These are phyloP conservation scores for Philotrypesis tridentata DNA, from an alignment of 1,140 invertebrate species.

Conservation along the genomic window DNA sequence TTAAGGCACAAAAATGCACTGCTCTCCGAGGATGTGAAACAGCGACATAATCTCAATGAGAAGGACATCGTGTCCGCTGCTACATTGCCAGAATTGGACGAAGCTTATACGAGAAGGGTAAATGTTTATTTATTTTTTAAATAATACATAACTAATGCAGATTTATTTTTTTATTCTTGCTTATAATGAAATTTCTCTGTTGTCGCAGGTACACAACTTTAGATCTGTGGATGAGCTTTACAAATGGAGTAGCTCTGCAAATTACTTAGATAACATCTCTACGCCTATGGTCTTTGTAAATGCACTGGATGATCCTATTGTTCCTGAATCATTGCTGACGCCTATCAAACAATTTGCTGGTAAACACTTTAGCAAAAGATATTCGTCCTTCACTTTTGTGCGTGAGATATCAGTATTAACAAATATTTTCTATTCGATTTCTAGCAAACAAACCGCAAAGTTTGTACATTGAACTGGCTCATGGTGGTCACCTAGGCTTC, in stretches of 20 bases:
- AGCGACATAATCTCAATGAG: conserved; percentile 81
- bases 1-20: conserved; percentile 84
- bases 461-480: conserved; percentile 86
- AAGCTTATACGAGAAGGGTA: conserved; percentile 86
- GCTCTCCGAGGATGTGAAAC: conserved; percentile 84
- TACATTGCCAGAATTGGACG: conserved; percentile 89
- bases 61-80: conserved; percentile 88
- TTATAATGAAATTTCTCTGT: conserved; percentile 8
- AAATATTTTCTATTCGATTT: conserved; percentile 61
- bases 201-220: conserved; percentile 79
- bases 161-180: conserved; percentile 7
- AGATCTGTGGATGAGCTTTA: conserved; percentile 85
- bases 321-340: conserved; percentile 83
- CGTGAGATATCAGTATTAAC: neutral
- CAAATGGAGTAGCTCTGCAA: conserved; percentile 85
- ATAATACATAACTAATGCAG: conserved; percentile 29
- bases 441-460: conserved; percentile 80
- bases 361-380: conserved; percentile 67
- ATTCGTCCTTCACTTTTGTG: neutral
- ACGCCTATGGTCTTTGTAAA: conserved; percentile 93
- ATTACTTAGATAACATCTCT: conserved; percentile 84
- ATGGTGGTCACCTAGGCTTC: conserved; percentile 94
- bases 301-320: conserved; percentile 90
- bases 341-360: conserved; percentile 84
- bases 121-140: conserved; percentile 36